Conservation (phyloP, 2,113 vertebrate genomes). For the Pardalotus punctatus region DNA sequence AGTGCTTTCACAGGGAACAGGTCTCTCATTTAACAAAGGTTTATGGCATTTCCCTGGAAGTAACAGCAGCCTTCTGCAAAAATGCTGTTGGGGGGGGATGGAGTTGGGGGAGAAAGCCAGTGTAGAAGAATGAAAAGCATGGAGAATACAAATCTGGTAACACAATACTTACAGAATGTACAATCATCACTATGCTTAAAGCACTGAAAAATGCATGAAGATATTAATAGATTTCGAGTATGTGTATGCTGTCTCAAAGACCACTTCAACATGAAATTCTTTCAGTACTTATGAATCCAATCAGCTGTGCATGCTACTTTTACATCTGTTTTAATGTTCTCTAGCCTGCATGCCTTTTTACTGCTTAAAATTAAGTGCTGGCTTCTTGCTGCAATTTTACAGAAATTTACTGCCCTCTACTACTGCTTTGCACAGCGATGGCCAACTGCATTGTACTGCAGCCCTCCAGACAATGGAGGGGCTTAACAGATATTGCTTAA, state of each 20-base stretch:
- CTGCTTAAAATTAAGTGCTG: background rate
- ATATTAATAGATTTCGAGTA: constrained; percentile 10
- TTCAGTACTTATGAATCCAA: background rate
- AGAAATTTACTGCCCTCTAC: background rate
- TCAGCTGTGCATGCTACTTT: background rate
- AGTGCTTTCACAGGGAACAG: background rate
- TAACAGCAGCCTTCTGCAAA: background rate
- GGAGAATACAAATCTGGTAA: background rate
- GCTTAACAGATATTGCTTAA: background rate
- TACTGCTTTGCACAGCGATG: background rate
- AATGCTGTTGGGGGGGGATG: background rate
- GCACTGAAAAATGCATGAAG: background rate
- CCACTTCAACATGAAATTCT: background rate
- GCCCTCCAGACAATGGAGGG: background rate
- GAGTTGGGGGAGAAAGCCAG: background rate
- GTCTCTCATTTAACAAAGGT: background rate
- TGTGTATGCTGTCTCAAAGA: background rate
- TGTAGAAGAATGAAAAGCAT: background rate
- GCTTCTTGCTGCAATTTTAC: background rate
- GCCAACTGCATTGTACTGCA: background rate
- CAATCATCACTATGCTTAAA: constrained; percentile 33
- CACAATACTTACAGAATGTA: background rate
- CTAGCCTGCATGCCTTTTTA: background rate
- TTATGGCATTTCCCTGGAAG: background rate
- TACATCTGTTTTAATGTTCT: background rate